Percentiles rank a stretch among this genome's conserved stretches.
These are phyloP conservation scores for Kryptopterus vitreolus DNA, from an alignment of 2,797 vertebrate species.

Conservation along the genomic window DNA sequence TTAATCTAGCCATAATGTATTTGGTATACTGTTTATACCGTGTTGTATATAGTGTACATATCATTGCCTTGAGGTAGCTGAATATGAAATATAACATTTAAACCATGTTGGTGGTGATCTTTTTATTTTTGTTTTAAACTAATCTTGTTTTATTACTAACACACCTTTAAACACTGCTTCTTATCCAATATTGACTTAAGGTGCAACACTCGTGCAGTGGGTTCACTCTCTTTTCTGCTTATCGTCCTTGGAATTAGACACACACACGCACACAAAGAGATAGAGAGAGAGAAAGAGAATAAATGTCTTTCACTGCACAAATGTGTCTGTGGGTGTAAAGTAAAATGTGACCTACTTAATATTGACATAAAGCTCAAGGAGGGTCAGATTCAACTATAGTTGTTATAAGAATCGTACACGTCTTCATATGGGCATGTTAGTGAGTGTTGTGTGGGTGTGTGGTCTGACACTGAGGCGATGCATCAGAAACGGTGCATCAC, in stretches of 20 bases:
- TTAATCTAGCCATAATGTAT: conserved; percentile 22
- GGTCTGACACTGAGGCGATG: background rate
- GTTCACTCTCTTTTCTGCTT: background rate
- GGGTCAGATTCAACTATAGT: background rate
- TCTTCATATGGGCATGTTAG: background rate
- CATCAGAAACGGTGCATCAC: background rate
- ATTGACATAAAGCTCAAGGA: conserved; percentile 18
- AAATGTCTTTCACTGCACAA: conserved; percentile 13
- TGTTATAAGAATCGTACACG: background rate
- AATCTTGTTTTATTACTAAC: background rate
- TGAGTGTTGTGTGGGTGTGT: background rate
- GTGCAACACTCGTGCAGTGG: too few species aligned
- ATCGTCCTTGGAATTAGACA: background rate
- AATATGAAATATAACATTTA: conserved; percentile 51
- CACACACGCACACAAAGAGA: background rate
- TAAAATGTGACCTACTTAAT: conserved; percentile 42
- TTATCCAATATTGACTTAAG: conserved; percentile 3
- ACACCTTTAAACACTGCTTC: background rate
- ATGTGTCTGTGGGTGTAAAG: conserved; percentile 12
- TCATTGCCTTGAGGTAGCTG: conserved; percentile 24
- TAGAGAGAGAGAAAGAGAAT: background rate
- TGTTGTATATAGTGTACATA: conserved; percentile 54
- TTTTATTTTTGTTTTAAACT: background rate
- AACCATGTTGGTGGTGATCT: conserved; percentile 67
- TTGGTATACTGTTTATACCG: conserved; percentile 42